Conservation (phyloP, 2,113 vertebrate genomes). For the Antechinus stuartii region DNA sequence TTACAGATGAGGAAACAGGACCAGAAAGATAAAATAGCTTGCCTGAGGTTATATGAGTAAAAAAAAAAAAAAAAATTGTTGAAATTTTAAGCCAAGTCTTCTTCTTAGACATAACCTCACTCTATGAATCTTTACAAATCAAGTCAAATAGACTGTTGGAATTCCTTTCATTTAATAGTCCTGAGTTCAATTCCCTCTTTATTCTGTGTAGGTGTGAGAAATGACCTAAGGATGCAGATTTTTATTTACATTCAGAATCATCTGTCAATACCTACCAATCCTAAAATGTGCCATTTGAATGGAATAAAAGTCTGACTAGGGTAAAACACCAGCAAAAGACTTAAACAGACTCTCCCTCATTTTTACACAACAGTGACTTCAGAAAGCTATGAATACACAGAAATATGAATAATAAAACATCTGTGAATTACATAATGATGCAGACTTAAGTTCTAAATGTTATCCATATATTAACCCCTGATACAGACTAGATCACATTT, state of each 20-base stretch:
- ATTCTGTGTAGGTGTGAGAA: not conserved
- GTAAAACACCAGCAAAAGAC: constrained; percentile 64
- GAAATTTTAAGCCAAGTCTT: not conserved
- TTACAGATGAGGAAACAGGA: not conserved
- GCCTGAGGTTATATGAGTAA: not conserved
- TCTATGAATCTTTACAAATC: not conserved
- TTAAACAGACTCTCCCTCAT: constrained; percentile 71
- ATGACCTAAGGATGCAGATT: constrained; percentile 35
- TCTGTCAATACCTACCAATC: constrained; percentile 48
- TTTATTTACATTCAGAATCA: constrained; percentile 34
- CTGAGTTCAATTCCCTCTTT: not conserved
- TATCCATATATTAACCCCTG: constrained; percentile 79
- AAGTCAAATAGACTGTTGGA: not conserved
- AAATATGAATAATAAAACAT: constrained; percentile 80
- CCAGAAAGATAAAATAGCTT: not conserved
- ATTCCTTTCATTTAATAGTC: not conserved
- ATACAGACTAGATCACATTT: constrained; percentile 74
- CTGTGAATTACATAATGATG: constrained; percentile 80
- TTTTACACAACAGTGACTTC: constrained; percentile 79
- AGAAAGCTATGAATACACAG: constrained; percentile 79
- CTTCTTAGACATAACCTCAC: not conserved
- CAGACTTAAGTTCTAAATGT: constrained; percentile 73
- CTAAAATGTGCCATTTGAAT: constrained; percentile 47
- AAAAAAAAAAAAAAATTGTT: not conserved
- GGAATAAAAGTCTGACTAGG: constrained; percentile 60